A percentile compares a stretch with the other conserved stretches of the same genome.
Evolutionary conservation across 2,888 invertebrate species (phyloP).

Genomic region (Hanleya hanleyi): DNA sequence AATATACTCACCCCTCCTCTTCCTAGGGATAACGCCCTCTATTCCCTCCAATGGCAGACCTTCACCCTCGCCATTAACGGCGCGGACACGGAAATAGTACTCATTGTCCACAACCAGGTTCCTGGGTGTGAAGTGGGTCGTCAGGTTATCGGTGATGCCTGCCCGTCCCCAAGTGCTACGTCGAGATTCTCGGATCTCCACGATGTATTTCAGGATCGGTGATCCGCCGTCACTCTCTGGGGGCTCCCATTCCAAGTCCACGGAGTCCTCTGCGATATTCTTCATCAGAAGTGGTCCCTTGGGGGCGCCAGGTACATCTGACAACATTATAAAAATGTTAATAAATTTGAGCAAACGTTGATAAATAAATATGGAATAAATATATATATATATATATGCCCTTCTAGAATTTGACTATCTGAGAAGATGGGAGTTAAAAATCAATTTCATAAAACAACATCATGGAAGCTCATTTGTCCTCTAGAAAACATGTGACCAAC

Average conservation of each 20-base stretch:
- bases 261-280: conserved; percentile 94
- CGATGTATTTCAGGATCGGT: conserved; percentile 84
- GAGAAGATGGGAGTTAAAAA: too few species aligned
- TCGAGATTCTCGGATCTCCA: conserved; percentile 91
- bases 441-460: too few species aligned
- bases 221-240: conserved; percentile 97
- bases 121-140: conserved; percentile 80
- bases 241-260: conserved; percentile 96
- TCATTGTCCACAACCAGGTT: conserved; percentile 92
- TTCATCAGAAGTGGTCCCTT: conserved; percentile 83
- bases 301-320: conserved; percentile 65
- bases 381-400: too few species aligned
- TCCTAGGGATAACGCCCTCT: conserved; percentile 83
- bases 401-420: too few species aligned
- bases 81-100: conserved; percentile 98
- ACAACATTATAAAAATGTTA: conserved; percentile 8
- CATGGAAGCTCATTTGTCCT: too few species aligned
- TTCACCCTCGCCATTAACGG: conserved; percentile 98
- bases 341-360: background rate
- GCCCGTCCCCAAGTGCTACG: conserved; percentile 94
- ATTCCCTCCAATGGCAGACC: conserved; percentile 93
- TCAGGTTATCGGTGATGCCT: conserved; percentile 50
- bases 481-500: too few species aligned
- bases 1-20: conserved; percentile 52
- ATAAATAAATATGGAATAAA: too few species aligned